These are phyloP conservation scores for Danio rerio DNA, from an alignment of 2,113 vertebrate genomes.

Conservation along the genomic window GRCz12tu NC_133178.1:32420001-32420500, in stretches of 20 bases:
- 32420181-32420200: neutral
- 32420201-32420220: neutral
- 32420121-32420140: neutral
- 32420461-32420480: no score
- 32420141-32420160: constrained; percentile 11
- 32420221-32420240: neutral
- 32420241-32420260: neutral
- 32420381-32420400: no score
- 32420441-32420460: no score
- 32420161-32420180: neutral
- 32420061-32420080: neutral
- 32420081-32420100: neutral
- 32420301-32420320: neutral
- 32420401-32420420: no score
- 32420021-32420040: neutral
- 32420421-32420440: no score
- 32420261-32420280: neutral
- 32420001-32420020: neutral
- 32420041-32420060: constrained; percentile 12
- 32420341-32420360: neutral
- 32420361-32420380: neutral
- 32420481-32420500: no score
- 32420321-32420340: neutral
- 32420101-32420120: neutral
- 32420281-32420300: neutral